Evolutionary conservation across 2,113 vertebrate genomes (phyloP), one percentile per base, ranked within the genome.

Genomic region (Dolichotis patagonum): DNA sequence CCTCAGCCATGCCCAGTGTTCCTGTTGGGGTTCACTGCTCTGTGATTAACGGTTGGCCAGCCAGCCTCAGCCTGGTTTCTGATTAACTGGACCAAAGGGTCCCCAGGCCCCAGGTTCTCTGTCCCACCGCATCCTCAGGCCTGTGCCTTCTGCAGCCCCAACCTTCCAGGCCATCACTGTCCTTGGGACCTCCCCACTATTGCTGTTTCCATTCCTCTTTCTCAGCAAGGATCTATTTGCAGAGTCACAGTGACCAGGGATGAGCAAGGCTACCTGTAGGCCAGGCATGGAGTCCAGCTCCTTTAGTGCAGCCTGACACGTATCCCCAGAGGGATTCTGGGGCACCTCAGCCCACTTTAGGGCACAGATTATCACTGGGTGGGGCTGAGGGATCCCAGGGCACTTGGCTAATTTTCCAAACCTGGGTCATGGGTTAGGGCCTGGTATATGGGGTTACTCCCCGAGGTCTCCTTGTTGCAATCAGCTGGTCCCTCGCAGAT

Each of bases 21-120:
- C 43, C 52, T 16, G 8, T 63, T 92, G 93, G 93, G 97, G 97
- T 97, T 98, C 97, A 97, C 90, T 93, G 97, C 96, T 97, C 96
- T 96, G 98, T 93, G 97, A 98, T 97, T 97, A 98, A 96, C 96
- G 86, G 96, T 97, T 98, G 97, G 88, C 97, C 86, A 97, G 92
- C 95, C 96, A 92, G 97, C 95, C 92, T 85, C 71, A 52, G 75
- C 85, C 95, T 95, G 94, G 98, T 96, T 98, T 98, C 96, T 98
- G 98, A 97, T 98, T 97, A 98, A 98, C 77, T 73, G 95, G 17
- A 38, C 9, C 7, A n/a, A 38, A 10, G n/a, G 13, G 43, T 20
- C 80, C 43, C 46, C 28, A 98, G 96, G 96, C 93, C 56, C 67
- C 80, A 67, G 95, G 93, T 95, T 96, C 91, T 89, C 54, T 93